Evolutionary conservation across 1,140 invertebrate genomes (phyloP).

Genomic region (Cotesia typhae): DNA sequence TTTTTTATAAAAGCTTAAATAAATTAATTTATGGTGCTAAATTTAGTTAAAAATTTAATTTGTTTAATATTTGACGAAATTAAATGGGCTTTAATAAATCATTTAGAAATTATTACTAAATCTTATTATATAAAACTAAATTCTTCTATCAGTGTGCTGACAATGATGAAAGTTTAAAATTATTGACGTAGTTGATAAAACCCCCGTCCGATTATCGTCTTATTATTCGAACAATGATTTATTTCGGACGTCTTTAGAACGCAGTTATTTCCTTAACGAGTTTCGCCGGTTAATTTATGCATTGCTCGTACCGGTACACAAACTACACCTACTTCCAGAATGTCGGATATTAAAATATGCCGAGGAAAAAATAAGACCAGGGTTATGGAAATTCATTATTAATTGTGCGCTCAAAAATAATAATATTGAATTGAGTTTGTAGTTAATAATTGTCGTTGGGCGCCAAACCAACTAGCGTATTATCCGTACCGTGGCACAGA

Average conservation of each 20-base stretch:
- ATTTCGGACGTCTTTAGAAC: constrained; percentile 32
- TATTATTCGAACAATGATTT: constrained; percentile 32
- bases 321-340: constrained; percentile 1
- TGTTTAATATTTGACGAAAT: too few relatives aligned
- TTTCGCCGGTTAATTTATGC: constrained; percentile 36
- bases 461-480: constrained; percentile 29
- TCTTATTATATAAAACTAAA: too few relatives aligned
- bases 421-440: too few relatives aligned
- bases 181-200: constrained; percentile 31
- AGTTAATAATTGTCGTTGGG: constrained; percentile 12
- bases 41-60: too few relatives aligned
- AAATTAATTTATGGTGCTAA: too few relatives aligned
- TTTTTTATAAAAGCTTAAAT: too few relatives aligned
- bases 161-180: constrained; percentile 31
- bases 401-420: too few relatives aligned
- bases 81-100: too few relatives aligned
- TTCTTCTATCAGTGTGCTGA: too few relatives aligned
- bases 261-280: constrained; percentile 37
- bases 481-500: constrained; percentile 30
- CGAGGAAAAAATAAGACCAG: too few relatives aligned
- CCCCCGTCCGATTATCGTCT: constrained; percentile 8
- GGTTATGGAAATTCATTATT: too few relatives aligned
- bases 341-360: neutral
- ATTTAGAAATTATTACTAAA: too few relatives aligned
- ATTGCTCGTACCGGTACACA: constrained; percentile 3